Evolutionary conservation across 2,888 invertebrate species (phyloP).

Genomic region (Eupithecia exiguata): DNA sequence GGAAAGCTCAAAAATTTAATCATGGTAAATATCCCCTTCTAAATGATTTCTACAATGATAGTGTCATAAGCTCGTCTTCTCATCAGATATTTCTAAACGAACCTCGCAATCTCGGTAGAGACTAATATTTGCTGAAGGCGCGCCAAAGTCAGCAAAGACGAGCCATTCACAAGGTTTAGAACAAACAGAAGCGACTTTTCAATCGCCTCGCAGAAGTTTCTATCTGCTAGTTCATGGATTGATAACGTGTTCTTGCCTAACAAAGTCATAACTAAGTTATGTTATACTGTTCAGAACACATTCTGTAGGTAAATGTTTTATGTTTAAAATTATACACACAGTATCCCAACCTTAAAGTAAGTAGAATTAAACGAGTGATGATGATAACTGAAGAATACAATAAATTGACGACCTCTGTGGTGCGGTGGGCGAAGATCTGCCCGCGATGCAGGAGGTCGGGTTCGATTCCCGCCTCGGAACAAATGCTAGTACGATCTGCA

Average conservation of each 20-base stretch:
- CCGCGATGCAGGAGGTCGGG: too few relatives aligned
- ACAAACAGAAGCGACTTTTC: constrained; percentile 7
- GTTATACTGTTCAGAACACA: not conserved
- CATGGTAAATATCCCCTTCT: too few relatives aligned
- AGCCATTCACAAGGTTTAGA: not conserved
- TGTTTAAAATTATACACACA: not conserved
- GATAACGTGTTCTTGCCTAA: not conserved
- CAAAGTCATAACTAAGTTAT: not conserved
- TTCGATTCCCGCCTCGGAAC: too few relatives aligned
- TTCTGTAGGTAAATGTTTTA: not conserved
- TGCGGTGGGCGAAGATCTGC: too few relatives aligned
- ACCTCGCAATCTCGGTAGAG: constrained; percentile 1
- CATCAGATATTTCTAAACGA: not conserved
- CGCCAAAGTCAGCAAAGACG: constrained; percentile 3
- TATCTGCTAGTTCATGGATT: not conserved
- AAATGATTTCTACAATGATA: not conserved
- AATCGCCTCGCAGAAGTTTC: not conserved
- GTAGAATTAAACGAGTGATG: too few relatives aligned
- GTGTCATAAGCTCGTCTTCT: not conserved
- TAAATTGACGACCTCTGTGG: too few relatives aligned
- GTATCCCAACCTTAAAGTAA: too few relatives aligned
- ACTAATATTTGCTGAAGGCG: constrained; percentile 12
- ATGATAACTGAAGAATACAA: too few relatives aligned
- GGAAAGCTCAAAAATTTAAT: too few relatives aligned
- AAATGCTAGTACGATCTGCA: too few relatives aligned